Evolutionary conservation across 1,140 invertebrate species (phyloP), one percentile per base, ranked within the genome.

Genomic region (Lordiphosa stackelbergi): DNA sequence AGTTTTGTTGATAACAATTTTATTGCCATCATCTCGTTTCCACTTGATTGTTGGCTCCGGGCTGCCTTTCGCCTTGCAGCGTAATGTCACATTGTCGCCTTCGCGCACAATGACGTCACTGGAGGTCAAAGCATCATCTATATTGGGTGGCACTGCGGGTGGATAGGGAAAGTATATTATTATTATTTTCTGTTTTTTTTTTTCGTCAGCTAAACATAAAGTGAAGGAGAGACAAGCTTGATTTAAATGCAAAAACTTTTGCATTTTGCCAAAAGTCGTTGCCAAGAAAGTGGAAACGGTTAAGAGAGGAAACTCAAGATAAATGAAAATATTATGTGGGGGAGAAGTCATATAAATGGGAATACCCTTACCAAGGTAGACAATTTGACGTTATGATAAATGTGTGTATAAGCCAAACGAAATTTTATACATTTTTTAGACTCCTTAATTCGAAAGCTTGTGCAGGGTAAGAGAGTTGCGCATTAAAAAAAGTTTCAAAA

Each of bases 81-180:
- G 93, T 56, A 97, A 89, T 8, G 93, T 95, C 48, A 97, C 95
- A 88, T 97, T 97, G 56, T 95, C 91, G 51, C 94, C 94, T 90
- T 98, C 96, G 13, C 95, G 90, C 13, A 96, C 95, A 71, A 97
- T 96, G 31, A 96, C 93, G 88, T 97, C 96, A 69, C 95, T 95
- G 77, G 95, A 95, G 85, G 95, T 96, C 84, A 95, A 90, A 28
- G 94, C 92, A 89, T 97, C 95, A 79, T 96, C 94, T 78, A 97
- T 97, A 86, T 95, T 95, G 13, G 96, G 96, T 10, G 96, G 96
- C 70, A 97, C 96, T 97, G 90, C 7, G 89, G 22, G 43, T 9
- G 91, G 5, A 22, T 40, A 34, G 4, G 1, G 3, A 35, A 10
- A 36, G 13, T 16, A 22, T 42, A 41, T 16, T 60, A 54, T 60